A percentile compares a stretch with the other conserved stretches of the same genome.
phyloP scores from a whole-genome alignment of 2,888 invertebrate species.

The Kryphioiulus occultus region DNA sequence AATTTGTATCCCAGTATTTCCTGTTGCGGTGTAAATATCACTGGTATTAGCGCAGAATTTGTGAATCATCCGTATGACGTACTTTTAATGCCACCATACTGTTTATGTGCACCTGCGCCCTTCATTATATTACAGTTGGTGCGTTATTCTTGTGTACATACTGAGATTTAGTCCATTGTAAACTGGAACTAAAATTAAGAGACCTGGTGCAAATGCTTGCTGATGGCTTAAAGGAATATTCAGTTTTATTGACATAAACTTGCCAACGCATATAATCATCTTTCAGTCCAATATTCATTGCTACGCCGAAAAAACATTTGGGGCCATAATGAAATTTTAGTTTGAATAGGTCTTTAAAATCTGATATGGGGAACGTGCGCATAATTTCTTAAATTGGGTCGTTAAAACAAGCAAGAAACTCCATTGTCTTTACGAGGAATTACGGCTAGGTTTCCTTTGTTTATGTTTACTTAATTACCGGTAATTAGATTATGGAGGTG shows the following conservation, averaged over 20 bases:
- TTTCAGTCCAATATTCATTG: too few species aligned
- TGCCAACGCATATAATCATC: background rate
- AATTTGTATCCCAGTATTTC: too few species aligned
- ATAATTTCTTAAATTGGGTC: slow-evolving; percentile 6
- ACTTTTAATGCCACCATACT: background rate
- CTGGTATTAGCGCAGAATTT: background rate
- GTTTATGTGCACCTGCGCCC: background rate
- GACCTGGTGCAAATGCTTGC: background rate
- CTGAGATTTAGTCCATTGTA: background rate
- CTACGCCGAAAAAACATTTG: too few species aligned
- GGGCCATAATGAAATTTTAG: background rate
- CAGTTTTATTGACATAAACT: background rate
- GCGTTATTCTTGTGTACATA: background rate
- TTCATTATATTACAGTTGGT: background rate
- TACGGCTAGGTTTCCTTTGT: background rate
- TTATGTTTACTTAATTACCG: background rate
- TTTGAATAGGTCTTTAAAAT: background rate
- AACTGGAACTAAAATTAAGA: background rate
- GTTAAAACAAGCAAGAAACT: background rate
- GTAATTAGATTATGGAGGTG: background rate
- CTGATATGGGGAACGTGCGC: background rate
- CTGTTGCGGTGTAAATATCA: too few species aligned
- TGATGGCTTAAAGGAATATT: background rate
- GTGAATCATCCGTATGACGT: background rate
- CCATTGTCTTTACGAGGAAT: background rate